phyloP scores from a whole-genome alignment of 2,888 invertebrate genomes.

The Ectemnius lituratus region DNA sequence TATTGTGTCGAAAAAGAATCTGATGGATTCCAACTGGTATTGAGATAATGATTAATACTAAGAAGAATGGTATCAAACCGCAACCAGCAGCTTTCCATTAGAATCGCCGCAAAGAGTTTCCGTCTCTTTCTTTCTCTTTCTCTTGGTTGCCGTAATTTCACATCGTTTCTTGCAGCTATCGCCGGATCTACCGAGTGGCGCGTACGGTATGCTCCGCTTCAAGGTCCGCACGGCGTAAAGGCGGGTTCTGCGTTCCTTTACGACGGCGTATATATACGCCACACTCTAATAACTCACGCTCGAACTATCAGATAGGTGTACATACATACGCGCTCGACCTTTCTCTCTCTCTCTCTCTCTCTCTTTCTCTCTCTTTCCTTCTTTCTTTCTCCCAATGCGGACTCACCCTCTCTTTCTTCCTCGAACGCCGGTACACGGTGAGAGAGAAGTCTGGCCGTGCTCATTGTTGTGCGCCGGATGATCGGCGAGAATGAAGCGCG shows the following conservation, averaged over 20 bases:
- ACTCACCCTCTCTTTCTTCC: conserved; percentile 19
- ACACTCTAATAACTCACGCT: conserved; percentile 64
- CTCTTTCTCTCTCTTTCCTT: neutral
- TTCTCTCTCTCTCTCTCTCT: conserved; percentile 8
- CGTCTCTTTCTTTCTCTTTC: neutral
- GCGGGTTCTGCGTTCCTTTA: conserved; percentile 53
- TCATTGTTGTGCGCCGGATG: conserved; percentile 50
- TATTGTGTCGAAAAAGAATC: neutral
- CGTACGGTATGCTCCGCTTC: conserved; percentile 37
- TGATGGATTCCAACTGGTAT: conserved; percentile 15
- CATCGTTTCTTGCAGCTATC: conserved; percentile 56
- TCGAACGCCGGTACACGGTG: too few species aligned
- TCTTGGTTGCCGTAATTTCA: conserved; percentile 52
- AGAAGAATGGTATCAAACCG: conserved; percentile 36
- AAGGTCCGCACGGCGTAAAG: conserved; percentile 51
- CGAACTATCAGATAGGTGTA: conserved; percentile 60
- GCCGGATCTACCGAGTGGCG: conserved; percentile 46
- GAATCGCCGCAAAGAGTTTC: conserved; percentile 40
- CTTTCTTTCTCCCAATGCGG: conserved; percentile 5
- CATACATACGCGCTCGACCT: conserved; percentile 32
- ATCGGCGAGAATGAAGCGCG: conserved; percentile 63
- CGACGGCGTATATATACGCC: conserved; percentile 46
- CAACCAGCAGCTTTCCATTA: conserved; percentile 47
- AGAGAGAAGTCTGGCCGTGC: neutral
- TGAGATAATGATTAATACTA: conserved; percentile 40